These are phyloP conservation scores for Tachysurus vachellii DNA, from an alignment of 2,113 vertebrate genomes.

Conservation along the genomic window DNA sequence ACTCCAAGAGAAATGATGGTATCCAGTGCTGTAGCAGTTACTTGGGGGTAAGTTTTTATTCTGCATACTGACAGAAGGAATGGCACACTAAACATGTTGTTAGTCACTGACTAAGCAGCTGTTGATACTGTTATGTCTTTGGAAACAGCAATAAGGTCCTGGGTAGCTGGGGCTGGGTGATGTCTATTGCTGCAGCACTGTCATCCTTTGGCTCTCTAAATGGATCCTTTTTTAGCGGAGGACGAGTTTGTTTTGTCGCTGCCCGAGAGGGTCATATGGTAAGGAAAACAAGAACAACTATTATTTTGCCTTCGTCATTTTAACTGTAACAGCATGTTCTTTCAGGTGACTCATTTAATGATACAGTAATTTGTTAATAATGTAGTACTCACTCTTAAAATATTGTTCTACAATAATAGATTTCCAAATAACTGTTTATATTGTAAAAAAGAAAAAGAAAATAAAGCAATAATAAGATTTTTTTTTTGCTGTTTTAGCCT, in stretches of 20 bases:
- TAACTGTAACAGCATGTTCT: not conserved
- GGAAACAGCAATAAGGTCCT: conserved; percentile 80
- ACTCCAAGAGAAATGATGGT: conserved; percentile 79
- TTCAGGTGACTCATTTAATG: not conserved
- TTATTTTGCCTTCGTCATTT: not conserved
- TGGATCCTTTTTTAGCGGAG: conserved; percentile 81
- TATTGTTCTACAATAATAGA: not conserved
- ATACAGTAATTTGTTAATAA: not conserved
- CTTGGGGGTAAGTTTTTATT: conserved; percentile 80
- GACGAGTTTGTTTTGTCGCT: conserved; percentile 81
- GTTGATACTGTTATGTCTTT: conserved; percentile 4
- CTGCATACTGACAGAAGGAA: not conserved
- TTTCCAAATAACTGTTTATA: not conserved
- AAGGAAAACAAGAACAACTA: conserved; percentile 46
- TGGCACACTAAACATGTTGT: not conserved
- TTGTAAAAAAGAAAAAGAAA: not conserved
- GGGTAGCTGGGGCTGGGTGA: conserved; percentile 85
- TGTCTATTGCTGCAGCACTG: conserved; percentile 81
- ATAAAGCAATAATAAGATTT: not conserved
- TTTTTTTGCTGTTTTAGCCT: conserved; percentile 70
- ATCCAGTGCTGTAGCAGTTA: conserved; percentile 82
- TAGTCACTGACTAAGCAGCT: not conserved
- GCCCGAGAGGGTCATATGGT: conserved; percentile 89
- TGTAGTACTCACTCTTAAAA: not conserved
- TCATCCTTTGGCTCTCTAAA: conserved; percentile 84